These are phyloP conservation scores for Hippocampus mohnikei DNA, from an alignment of 2,113 vertebrate species.

Conservation along the genomic window DNA sequence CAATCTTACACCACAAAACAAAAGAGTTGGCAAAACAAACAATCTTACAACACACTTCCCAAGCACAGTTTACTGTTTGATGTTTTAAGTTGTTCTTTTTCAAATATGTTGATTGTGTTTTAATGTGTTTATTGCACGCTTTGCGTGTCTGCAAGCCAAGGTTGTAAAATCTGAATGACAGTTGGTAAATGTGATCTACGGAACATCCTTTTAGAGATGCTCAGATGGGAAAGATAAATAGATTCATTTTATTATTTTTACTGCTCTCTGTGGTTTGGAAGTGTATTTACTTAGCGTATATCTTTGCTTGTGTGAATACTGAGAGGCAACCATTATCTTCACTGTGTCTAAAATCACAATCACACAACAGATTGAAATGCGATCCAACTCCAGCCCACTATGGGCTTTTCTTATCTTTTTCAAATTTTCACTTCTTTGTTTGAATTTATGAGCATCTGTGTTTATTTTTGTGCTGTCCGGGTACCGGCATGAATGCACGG, in stretches of 20 bases:
- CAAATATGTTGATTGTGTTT: slow-evolving; percentile 11
- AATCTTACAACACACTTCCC: background rate
- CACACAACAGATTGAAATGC: background rate
- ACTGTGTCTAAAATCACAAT: background rate
- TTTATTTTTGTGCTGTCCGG: too few relatives aligned
- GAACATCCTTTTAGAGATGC: background rate
- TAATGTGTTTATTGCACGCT: slow-evolving; percentile 18
- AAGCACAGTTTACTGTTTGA: background rate
- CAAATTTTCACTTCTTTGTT: too few relatives aligned
- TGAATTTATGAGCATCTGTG: too few relatives aligned
- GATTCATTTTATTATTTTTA: background rate
- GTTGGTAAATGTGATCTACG: background rate
- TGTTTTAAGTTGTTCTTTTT: background rate
- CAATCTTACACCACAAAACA: background rate
- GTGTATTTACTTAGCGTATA: background rate
- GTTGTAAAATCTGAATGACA: slow-evolving; percentile 22
- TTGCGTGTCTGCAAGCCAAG: slow-evolving; percentile 29
- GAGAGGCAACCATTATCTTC: background rate
- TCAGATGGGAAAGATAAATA: slow-evolving; percentile 19
- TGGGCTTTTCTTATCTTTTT: too few relatives aligned
- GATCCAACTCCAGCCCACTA: too few relatives aligned
- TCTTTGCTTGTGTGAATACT: background rate
- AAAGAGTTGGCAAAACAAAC: background rate
- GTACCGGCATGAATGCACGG: too few relatives aligned
- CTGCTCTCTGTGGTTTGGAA: too few relatives aligned